phyloP scores from a whole-genome alignment of 2,797 vertebrate species.

The Anniella stebbinsi region DNA sequence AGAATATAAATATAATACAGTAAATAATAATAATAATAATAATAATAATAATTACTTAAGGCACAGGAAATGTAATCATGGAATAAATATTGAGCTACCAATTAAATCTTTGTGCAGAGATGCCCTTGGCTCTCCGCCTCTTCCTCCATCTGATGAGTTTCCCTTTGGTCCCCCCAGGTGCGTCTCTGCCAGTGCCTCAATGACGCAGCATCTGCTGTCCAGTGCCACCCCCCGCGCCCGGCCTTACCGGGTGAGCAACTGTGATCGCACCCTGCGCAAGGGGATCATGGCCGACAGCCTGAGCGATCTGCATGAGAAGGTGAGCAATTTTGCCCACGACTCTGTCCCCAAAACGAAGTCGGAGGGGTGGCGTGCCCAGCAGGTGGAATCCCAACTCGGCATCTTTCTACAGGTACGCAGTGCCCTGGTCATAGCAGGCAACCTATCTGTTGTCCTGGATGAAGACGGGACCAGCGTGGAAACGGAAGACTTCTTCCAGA shows the following conservation, averaged over 20 bases:
- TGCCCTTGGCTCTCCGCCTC: background rate
- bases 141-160: background rate
- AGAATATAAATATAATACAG: too few relatives aligned
- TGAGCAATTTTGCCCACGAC: constrained; percentile 55
- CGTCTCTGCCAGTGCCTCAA: constrained; percentile 82
- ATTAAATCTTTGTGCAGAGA: too few relatives aligned
- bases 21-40: too few relatives aligned
- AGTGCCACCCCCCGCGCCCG: constrained; percentile 70
- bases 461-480: constrained; percentile 93
- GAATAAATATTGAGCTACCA: too few relatives aligned
- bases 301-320: constrained; percentile 86
- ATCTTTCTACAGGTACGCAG: constrained; percentile 77
- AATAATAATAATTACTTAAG: too few relatives aligned
- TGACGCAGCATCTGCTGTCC: constrained; percentile 87
- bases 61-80: too few relatives aligned
- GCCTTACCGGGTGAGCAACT: constrained; percentile 86
- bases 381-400: background rate
- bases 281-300: constrained; percentile 87
- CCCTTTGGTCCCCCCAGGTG: constrained; percentile 62
- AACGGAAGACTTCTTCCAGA: constrained; percentile 90
- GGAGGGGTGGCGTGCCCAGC: fast-evolving
- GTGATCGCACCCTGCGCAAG: constrained; percentile 88
- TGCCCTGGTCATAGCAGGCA: constrained; percentile 71
- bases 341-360: fast-evolving
- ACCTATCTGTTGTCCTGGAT: constrained; percentile 86